A percentile compares a stretch with the other conserved stretches of the same genome.
phyloP scores from a whole-genome alignment of 2,888 invertebrate genomes.

The Andrena bucephala region DNA sequence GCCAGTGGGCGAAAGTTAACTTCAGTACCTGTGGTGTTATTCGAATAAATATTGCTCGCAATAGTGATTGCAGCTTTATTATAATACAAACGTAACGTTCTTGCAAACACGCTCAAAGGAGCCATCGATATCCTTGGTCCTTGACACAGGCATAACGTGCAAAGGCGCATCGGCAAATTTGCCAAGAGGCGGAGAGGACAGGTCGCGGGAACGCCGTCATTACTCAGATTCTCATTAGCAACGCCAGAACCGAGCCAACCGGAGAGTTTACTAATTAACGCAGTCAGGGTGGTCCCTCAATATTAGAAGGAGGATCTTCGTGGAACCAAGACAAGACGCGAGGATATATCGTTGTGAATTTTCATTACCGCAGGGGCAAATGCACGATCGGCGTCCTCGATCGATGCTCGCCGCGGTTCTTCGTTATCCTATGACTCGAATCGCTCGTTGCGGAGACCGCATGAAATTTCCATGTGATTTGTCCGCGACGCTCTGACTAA shows the following conservation, averaged over 20 bases:
- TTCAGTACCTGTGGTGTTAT: too few relatives aligned
- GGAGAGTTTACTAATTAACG: slow-evolving; percentile 82
- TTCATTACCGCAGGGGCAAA: slow-evolving; percentile 75
- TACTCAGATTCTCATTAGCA: slow-evolving; percentile 83
- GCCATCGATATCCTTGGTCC: slow-evolving; percentile 64
- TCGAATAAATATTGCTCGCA: too few relatives aligned
- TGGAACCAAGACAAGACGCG: slow-evolving; percentile 69
- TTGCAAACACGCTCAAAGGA: slow-evolving; percentile 52
- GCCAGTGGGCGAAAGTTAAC: too few relatives aligned
- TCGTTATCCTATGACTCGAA: not conserved
- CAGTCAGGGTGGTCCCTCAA: slow-evolving; percentile 76
- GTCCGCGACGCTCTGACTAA: too few relatives aligned
- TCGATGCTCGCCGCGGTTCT: slow-evolving; percentile 27
- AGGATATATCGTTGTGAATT: slow-evolving; percentile 75
- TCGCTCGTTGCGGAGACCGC: not conserved
- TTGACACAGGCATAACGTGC: slow-evolving; percentile 62
- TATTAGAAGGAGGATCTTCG: slow-evolving; percentile 69
- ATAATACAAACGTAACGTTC: slow-evolving; percentile 16
- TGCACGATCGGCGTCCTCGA: slow-evolving; percentile 66
- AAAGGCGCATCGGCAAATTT: slow-evolving; percentile 72
- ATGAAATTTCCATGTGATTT: too few relatives aligned
- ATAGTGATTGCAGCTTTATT: too few relatives aligned
- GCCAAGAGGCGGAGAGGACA: slow-evolving; percentile 69
- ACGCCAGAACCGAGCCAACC: slow-evolving; percentile 76
- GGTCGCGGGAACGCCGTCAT: slow-evolving; percentile 77